These are phyloP conservation scores for Tetrax tetrax DNA, from an alignment of 2,113 vertebrate genomes.

Conservation along the genomic window DNA sequence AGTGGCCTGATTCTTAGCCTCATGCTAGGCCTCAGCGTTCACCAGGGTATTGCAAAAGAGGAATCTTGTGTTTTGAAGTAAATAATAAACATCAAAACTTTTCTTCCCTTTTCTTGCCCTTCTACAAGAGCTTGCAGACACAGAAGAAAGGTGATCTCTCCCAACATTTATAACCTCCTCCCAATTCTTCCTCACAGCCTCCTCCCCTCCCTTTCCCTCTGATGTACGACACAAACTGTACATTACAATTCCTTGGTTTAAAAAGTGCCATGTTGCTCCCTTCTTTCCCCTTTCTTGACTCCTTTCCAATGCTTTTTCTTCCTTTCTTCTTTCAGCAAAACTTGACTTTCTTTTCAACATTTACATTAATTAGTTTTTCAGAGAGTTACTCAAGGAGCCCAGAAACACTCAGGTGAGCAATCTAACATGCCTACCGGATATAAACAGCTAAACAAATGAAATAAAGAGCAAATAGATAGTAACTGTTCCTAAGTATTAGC, in stretches of 20 bases:
- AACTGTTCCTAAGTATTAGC: not conserved
- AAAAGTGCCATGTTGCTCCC: not conserved
- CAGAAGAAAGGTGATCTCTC: not conserved
- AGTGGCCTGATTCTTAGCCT: not conserved
- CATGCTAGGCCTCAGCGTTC: not conserved
- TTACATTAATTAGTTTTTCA: not conserved
- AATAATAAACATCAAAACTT: not conserved
- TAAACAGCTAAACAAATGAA: not conserved
- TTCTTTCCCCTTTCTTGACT: not conserved
- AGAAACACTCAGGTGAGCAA: not conserved
- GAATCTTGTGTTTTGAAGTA: not conserved
- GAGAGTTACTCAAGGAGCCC: not conserved
- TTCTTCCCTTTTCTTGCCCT: not conserved
- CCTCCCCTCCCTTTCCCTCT: not conserved
- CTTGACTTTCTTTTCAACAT: not conserved
- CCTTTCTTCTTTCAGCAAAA: not conserved
- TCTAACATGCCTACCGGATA: not conserved
- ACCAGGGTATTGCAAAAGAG: not conserved
- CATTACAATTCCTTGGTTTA: not conserved
- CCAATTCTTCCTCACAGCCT: rapidly evolving
- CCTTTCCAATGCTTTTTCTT: not conserved
- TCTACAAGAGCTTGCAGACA: not conserved
- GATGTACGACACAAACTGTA: too few relatives aligned
- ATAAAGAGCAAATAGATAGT: not conserved
- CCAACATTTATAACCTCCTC: not conserved